Evolutionary conservation across 2,888 invertebrate genomes (phyloP).

Genomic region (Lycocerus yunnanus): DNA sequence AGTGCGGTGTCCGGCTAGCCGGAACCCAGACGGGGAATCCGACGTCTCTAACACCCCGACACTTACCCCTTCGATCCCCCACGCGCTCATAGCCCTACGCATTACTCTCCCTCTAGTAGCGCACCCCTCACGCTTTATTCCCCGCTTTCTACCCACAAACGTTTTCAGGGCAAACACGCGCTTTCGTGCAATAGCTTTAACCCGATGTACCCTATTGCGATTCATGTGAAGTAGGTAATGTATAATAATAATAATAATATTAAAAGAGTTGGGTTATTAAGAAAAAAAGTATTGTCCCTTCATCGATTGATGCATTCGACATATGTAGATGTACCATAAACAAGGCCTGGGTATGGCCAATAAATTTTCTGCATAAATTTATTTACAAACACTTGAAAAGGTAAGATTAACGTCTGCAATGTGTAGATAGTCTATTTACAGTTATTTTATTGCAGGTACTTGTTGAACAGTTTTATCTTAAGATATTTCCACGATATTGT

Average conservation of each 20-base stretch:
- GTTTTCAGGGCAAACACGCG: constrained; percentile 31
- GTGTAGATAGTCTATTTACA: constrained; percentile 12
- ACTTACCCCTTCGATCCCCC: constrained; percentile 33
- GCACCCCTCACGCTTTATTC: constrained; percentile 14
- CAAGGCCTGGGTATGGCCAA: too few species aligned
- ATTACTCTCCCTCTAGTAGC: constrained; percentile 17
- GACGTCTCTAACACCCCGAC: constrained; percentile 34
- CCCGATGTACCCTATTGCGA: constrained; percentile 23
- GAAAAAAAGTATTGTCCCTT: background rate
- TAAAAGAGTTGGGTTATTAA: background rate
- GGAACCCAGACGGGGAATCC: constrained; percentile 47
- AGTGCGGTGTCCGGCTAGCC: constrained; percentile 46
- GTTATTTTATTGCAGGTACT: constrained; percentile 23
- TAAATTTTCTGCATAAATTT: background rate
- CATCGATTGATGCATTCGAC: too few species aligned
- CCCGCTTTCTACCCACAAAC: constrained; percentile 9
- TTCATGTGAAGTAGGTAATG: constrained; percentile 26
- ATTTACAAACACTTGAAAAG: background rate
- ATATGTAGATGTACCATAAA: too few species aligned
- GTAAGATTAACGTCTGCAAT: constrained; percentile 5
- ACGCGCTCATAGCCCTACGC: constrained; percentile 29
- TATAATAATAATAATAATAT: background rate
- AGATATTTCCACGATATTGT: constrained; percentile 24
- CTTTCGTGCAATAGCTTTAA: constrained; percentile 21
- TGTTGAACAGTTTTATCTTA: constrained; percentile 16